phyloP scores from a whole-genome alignment of 1,140 invertebrate species.

The Pseudachorutes palmiensis region DNA sequence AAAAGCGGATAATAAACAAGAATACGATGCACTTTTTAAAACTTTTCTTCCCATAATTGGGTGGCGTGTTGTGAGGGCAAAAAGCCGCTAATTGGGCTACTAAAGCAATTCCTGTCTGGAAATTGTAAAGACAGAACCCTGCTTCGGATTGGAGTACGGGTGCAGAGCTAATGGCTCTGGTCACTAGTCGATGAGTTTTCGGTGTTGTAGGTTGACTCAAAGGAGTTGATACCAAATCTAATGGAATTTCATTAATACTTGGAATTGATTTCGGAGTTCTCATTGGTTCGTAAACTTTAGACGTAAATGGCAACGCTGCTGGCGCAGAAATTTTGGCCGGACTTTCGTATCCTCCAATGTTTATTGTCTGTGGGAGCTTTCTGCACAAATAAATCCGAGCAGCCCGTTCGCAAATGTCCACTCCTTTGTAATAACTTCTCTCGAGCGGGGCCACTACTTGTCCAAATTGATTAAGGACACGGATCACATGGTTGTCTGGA shows the following conservation, averaged over 20 bases:
- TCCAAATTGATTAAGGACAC: conserved; percentile 42
- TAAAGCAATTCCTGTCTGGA: no score
- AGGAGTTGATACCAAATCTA: not conserved
- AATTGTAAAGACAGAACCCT: conserved; percentile 5
- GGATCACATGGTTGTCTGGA: conserved; percentile 38
- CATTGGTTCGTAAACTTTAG: not conserved
- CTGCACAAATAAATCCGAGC: conserved; percentile 40
- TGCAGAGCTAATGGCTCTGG: conserved; percentile 15
- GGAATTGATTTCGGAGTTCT: no score
- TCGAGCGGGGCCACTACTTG: conserved; percentile 43
- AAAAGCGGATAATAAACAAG: not conserved
- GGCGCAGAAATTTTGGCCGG: conserved; percentile 11
- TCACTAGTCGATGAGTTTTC: conserved; percentile 18
- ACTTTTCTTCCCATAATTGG: no score
- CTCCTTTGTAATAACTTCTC: conserved; percentile 43
- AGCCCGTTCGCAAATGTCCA: conserved; percentile 43
- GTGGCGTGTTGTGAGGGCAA: no score
- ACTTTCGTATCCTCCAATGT: conserved; percentile 26
- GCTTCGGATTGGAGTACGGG: conserved; percentile 20
- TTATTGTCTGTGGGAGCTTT: conserved; percentile 17
- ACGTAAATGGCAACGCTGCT: not conserved
- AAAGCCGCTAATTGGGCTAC: no score
- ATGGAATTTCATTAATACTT: no score
- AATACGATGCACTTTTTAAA: no score
- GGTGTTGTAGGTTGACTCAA: not conserved